Evolutionary conservation across 2,888 invertebrate species (phyloP).

Genomic region (Nipponacmea schrenckii): DNA sequence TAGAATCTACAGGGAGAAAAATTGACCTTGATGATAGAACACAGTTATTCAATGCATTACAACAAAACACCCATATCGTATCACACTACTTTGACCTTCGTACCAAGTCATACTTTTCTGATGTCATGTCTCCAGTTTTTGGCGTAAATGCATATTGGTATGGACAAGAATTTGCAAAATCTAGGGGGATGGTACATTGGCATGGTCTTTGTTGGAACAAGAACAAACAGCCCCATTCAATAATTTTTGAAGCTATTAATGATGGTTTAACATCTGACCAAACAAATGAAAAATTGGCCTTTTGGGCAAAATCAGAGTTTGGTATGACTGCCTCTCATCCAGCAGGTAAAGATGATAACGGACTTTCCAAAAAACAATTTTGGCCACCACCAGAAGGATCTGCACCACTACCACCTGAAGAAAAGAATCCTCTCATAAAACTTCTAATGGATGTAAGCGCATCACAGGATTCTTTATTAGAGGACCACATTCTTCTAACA

Average conservation of each 20-base stretch:
- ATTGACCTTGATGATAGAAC: constrained; percentile 26
- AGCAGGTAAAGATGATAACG: constrained; percentile 22
- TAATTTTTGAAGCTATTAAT: constrained; percentile 27
- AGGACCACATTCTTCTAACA: constrained; percentile 25
- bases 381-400: constrained; percentile 33
- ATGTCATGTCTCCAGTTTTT: constrained; percentile 40
- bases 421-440: constrained; percentile 26
- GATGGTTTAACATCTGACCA: constrained; percentile 35
- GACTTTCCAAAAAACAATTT: constrained; percentile 22
- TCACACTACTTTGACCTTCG: constrained; percentile 39
- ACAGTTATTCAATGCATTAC: constrained; percentile 29
- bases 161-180: constrained; percentile 41
- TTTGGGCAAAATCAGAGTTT: constrained; percentile 33
- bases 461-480: constrained; percentile 23
- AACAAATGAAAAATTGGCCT: constrained; percentile 21
- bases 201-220: constrained; percentile 42
- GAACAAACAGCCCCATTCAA: constrained; percentile 35
- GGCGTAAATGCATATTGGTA: constrained; percentile 40
- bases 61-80: constrained; percentile 40
- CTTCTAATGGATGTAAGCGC: constrained; percentile 26
- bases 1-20: constrained; percentile 25
- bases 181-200: constrained; percentile 40
- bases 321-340: constrained; percentile 35
- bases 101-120: constrained; percentile 35
- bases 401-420: constrained; percentile 27